phyloP scores from a whole-genome alignment of 2,888 invertebrate genomes.

The Cheilosia urbana region DNA sequence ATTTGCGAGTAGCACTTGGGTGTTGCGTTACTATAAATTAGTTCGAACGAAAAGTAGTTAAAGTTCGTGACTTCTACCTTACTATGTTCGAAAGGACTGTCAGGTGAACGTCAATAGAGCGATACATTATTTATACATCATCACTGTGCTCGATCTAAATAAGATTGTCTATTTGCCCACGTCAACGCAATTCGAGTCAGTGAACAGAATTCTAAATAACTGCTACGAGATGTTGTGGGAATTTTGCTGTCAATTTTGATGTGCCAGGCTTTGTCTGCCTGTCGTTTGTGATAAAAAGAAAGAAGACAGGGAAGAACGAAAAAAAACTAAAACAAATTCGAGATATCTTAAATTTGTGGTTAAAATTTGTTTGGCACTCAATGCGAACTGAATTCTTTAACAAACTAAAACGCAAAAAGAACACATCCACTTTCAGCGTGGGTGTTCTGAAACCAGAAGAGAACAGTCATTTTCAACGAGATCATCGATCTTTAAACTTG shows the following conservation, averaged over 20 bases:
- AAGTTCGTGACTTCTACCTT: too few species aligned
- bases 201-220: slow-evolving; percentile 19
- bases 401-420: slow-evolving; percentile 21
- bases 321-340: neutral
- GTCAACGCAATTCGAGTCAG: neutral
- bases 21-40: too few species aligned
- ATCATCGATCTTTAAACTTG: slow-evolving; percentile 42
- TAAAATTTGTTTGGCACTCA: slow-evolving; percentile 12
- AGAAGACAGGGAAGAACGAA: too few species aligned
- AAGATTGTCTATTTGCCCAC: too few species aligned
- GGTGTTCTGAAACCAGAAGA: slow-evolving; percentile 4
- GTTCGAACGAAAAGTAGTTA: too few species aligned
- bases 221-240: neutral
- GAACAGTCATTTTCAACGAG: neutral
- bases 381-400: slow-evolving; percentile 13
- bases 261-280: too few species aligned
- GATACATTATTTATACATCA: too few species aligned
- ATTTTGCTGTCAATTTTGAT: neutral
- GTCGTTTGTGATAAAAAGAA: too few species aligned
- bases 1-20: too few species aligned
- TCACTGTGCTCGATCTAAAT: too few species aligned
- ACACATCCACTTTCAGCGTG: neutral
- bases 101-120: too few species aligned
- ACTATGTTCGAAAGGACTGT: too few species aligned
- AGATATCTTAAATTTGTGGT: slow-evolving; percentile 16